Evolutionary conservation across 1,140 invertebrate species (phyloP), one percentile per base, ranked within the genome.

Genomic region (Diabrotica virgifera): DNA sequence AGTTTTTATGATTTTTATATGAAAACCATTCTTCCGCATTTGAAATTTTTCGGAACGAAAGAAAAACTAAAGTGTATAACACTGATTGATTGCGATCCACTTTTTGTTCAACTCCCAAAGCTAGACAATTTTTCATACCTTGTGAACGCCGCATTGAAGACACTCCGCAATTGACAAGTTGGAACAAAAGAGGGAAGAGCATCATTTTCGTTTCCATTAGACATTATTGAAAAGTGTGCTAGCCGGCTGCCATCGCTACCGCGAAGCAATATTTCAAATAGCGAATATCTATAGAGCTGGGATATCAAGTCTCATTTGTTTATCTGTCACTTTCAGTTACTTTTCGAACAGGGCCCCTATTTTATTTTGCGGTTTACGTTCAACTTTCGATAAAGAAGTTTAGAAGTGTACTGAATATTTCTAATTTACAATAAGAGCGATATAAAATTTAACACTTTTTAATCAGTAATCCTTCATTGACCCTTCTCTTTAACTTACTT

Each of bases 201-300:
- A 63, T 55, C 59, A 24, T 50, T 53, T 52, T 62, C 52, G 40
- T 74, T 76, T 76, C 75, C 75, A 76, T 76, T 76, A 76, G 75
- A 76, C 71, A 73, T 76, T 76, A 76, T 76, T 76, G 75, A 76
- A 76, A 76, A 76, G 75, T 76, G 71, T 71, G 69, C 68, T 65
- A 62, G 64, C 65, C 64, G 24, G 24, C 24, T 24, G 24, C 24
- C 24, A 24, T 24, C 24, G 24, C 24, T 24, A 24, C 63, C 53
- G 59, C 64, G 60, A 64, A 66, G 73, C 70, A 74, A 75, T 76
- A 75, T 72, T 69, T 74, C 75, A 75, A 76, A 74, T 71, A 70
- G 70, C 65, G 65, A 72, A 71, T 76, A 73, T 72, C 71, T 71
- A 72, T 74, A 74, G 72, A 70, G 67, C 67, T 67, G 69, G 24